A percentile compares a stretch with the other conserved stretches of the same genome.
Evolutionary conservation across 1,140 invertebrate species (phyloP).

Genomic region (Adoxophyes honmai): DNA sequence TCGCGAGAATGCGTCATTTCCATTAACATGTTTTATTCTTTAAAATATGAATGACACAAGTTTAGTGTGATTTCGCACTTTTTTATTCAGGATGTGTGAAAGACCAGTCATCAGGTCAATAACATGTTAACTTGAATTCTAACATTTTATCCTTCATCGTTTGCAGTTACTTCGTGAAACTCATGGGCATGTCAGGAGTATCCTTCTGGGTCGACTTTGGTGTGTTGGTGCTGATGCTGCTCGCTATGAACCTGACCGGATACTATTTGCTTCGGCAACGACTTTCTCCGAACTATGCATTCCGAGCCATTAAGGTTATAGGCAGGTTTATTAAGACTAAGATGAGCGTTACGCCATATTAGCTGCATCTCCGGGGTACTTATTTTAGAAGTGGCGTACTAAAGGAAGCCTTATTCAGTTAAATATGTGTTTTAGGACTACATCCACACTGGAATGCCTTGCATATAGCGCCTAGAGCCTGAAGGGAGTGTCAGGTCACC

Average conservation of each 20-base stretch:
- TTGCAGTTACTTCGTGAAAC: conserved; percentile 76
- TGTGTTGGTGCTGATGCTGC: conserved; percentile 77
- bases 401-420: too few species aligned
- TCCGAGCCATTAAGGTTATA: conserved; percentile 79
- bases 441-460: too few species aligned
- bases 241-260: conserved; percentile 78
- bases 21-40: too few species aligned
- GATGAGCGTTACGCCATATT: conserved; percentile 63
- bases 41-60: too few species aligned
- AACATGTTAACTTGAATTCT: not conserved
- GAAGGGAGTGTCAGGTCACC: too few species aligned
- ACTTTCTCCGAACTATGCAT: conserved; percentile 82
- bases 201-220: conserved; percentile 80
- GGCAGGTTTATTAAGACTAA: conserved; percentile 79
- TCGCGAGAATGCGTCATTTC: too few species aligned
- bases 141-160: not conserved
- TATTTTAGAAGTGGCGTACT: too few species aligned
- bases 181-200: conserved; percentile 81
- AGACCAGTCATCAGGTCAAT: too few species aligned
- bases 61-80: too few species aligned
- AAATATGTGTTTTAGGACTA: too few species aligned
- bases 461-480: too few species aligned
- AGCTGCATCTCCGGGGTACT: not conserved
- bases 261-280: conserved; percentile 83
- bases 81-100: too few species aligned